Conservation (phyloP, 2,888 invertebrate species). For the Itoplectis maculator region DNA sequence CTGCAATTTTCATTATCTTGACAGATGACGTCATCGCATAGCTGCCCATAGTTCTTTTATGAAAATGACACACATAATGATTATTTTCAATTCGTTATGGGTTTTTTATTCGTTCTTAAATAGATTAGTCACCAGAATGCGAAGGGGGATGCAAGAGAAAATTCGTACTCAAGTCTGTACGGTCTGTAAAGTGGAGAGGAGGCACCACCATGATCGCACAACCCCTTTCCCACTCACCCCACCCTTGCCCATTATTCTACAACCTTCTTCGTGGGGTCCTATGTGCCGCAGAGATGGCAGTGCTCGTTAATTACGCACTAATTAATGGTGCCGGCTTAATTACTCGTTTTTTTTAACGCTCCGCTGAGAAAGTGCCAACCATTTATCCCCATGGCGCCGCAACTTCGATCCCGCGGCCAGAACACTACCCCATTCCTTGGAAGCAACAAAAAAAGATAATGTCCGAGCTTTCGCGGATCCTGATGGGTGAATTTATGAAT, state of each 20-base stretch:
- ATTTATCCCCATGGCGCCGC: slow-evolving; percentile 50
- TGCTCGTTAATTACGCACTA: slow-evolving; percentile 80
- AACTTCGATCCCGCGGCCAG: slow-evolving; percentile 8
- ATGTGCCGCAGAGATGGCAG: slow-evolving; percentile 26
- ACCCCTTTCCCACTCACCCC: slow-evolving; percentile 33
- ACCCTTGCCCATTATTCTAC: slow-evolving; percentile 64
- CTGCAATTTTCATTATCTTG: slow-evolving; percentile 13
- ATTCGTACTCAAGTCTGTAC: not conserved
- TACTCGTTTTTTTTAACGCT: slow-evolving; percentile 71
- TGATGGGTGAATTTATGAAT: slow-evolving; percentile 59
- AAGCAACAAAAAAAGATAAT: slow-evolving; percentile 52
- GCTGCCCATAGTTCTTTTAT: not conserved
- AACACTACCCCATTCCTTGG: slow-evolving; percentile 15
- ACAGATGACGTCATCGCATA: not conserved
- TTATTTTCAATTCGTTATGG: not conserved
- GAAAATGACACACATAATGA: not conserved
- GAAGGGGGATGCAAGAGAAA: not conserved
- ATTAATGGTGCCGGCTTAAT: slow-evolving; percentile 80
- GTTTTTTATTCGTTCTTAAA: not conserved
- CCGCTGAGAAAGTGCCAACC: slow-evolving; percentile 34
- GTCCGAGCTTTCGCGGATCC: slow-evolving; percentile 21
- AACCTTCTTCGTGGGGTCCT: slow-evolving; percentile 59
- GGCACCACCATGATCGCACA: slow-evolving; percentile 47
- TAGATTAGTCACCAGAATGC: not conserved
- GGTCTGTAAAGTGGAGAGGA: not conserved